These are phyloP conservation scores for Parazoanthus swiftii DNA, from an alignment of 92 coral and sea anemone species.

Conservation along the genomic window DNA sequence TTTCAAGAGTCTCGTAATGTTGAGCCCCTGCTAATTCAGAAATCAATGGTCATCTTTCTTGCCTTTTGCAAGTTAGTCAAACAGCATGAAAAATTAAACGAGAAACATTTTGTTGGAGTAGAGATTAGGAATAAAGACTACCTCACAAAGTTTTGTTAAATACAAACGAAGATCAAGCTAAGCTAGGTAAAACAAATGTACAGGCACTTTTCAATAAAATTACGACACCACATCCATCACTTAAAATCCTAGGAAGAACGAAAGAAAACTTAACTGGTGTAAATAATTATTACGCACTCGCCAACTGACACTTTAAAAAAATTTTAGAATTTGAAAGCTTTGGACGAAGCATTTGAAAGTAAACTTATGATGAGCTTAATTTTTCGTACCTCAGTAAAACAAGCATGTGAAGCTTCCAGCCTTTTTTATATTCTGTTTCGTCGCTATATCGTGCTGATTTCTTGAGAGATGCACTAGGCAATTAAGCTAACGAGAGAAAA, in stretches of 20 bases:
- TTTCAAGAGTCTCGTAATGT: conserved; percentile 62
- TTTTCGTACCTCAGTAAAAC: too few species aligned
- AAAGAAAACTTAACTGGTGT: background rate
- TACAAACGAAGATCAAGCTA: background rate
- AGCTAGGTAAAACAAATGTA: too few species aligned
- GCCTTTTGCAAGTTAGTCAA: conserved; percentile 42
- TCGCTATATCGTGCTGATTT: background rate
- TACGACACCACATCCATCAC: background rate
- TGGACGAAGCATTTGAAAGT: background rate
- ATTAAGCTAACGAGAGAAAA: background rate
- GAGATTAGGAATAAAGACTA: background rate
- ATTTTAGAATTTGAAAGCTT: background rate
- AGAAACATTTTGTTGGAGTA: background rate
- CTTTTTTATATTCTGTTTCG: background rate
- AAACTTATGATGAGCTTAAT: background rate
- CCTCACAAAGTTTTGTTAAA: background rate
- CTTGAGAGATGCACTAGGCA: background rate
- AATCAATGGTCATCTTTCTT: conserved; percentile 29
- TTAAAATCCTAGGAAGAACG: background rate
- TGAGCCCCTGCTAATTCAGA: conserved; percentile 46
- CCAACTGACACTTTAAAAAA: background rate
- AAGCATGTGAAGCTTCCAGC: background rate
- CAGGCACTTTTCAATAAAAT: background rate
- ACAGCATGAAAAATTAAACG: conserved; percentile 66
- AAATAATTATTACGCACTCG: too few species aligned